These are phyloP conservation scores for Aphyosemion australe DNA, from an alignment of 2,113 vertebrate genomes.

Conservation along the genomic window DNA sequence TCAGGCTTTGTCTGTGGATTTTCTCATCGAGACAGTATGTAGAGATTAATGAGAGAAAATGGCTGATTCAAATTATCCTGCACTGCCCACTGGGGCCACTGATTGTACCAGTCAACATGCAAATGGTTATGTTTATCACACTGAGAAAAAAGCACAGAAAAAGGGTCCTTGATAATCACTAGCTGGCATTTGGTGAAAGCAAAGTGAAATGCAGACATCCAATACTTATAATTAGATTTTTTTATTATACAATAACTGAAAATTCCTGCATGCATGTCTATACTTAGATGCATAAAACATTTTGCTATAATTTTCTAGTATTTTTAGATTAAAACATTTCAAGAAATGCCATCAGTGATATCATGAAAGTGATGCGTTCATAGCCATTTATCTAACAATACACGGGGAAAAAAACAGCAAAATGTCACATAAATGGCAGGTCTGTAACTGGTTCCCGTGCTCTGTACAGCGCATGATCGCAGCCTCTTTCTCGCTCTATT, in stretches of 20 bases:
- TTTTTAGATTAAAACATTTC: conserved; percentile 4
- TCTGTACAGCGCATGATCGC: conserved; percentile 16
- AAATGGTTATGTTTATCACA: conserved; percentile 70
- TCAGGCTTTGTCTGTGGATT: conserved; percentile 39
- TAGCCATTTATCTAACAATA: conserved; percentile 13
- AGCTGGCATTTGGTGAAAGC: conserved; percentile 33
- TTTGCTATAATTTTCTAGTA: conserved; percentile 11
- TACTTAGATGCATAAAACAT: neutral
- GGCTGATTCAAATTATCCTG: conserved; percentile 30
- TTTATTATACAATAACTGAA: conserved; percentile 5
- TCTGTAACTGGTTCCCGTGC: conserved; percentile 30
- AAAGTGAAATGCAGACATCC: conserved; percentile 24
- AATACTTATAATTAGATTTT: conserved; percentile 33
- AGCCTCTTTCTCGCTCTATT: conserved; percentile 21
- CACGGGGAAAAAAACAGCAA: conserved; percentile 6
- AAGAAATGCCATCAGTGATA: conserved; percentile 18
- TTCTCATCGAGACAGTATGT: conserved; percentile 24
- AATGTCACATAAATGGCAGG: conserved; percentile 30
- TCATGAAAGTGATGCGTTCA: conserved; percentile 15
- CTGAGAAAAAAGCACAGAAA: conserved; percentile 60
- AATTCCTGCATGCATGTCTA: neutral
- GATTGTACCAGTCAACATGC: conserved; percentile 64
- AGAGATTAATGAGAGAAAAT: conserved; percentile 31
- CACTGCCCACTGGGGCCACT: conserved; percentile 53
- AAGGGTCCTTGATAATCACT: conserved; percentile 60